phyloP scores from a whole-genome alignment of 2,888 invertebrate genomes.

The Lithophane leautieri region DNA sequence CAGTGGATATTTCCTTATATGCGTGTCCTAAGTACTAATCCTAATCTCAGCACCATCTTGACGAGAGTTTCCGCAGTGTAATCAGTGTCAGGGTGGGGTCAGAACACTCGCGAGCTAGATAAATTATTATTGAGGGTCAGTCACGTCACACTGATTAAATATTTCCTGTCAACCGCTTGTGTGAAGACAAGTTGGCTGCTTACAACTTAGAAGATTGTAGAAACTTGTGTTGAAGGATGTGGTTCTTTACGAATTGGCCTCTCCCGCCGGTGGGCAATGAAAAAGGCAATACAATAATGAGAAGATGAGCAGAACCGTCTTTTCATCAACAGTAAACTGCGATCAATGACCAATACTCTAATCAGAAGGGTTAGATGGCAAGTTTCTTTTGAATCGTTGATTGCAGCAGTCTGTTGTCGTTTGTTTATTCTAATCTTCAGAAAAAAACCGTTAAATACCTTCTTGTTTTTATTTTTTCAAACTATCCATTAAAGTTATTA shows the following conservation, averaged over 20 bases:
- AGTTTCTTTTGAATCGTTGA: too few relatives aligned
- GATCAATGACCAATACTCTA: background rate
- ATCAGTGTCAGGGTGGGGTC: constrained; percentile 50
- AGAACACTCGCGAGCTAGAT: constrained; percentile 43
- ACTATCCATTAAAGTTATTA: too few relatives aligned
- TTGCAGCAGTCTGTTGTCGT: too few relatives aligned
- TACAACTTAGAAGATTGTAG: background rate
- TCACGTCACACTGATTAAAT: constrained; percentile 47
- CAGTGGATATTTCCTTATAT: background rate
- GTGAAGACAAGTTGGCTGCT: background rate
- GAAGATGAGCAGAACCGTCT: too few relatives aligned
- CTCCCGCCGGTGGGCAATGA: too few relatives aligned
- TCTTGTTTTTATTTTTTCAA: too few relatives aligned
- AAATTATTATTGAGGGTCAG: constrained; percentile 52
- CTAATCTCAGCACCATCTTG: constrained; percentile 17
- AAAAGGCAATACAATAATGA: background rate
- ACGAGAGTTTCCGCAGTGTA: constrained; percentile 40
- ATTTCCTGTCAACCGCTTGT: constrained; percentile 33
- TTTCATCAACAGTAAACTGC: background rate
- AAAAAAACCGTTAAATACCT: too few relatives aligned
- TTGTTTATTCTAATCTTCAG: too few relatives aligned
- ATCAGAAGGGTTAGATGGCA: too few relatives aligned
- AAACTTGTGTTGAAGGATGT: background rate
- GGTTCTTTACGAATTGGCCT: too few relatives aligned
- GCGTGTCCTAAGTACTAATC: constrained; percentile 12